Base-by-base conservation (phyloP, 2,888 invertebrate genomes). In the Caenorhabditis sp. region DNA sequence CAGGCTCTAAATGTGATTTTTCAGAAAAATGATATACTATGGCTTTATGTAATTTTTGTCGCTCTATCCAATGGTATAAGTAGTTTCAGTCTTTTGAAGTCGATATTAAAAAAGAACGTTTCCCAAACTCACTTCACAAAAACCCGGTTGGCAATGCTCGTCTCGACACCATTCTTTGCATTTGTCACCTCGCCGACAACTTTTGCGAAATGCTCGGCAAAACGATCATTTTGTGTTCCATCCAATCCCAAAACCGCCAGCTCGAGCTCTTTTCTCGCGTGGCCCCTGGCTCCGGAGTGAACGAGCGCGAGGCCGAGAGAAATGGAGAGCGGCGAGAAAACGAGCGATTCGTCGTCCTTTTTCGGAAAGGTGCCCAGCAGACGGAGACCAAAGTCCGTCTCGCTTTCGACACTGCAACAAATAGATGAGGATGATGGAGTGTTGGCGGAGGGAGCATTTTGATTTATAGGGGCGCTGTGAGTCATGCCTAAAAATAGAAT, bases 261-360 rank as follows among this genome's bases (percentile, higher is more conserved):
- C 52, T 32, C 43, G 7, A 32, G 13, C 17, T 17, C 27, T 15
- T 56, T 53, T 43, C 45, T 7, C 45, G 2, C 24, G 15, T 3
- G 45, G 11, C 24, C 22, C 45, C 43, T 37, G 15, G 85, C 68
- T 15, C 83, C 82, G 17, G 66, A 70, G 50, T 85, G 85, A 32
- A 81, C 83, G 78, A 85, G 73, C 5, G 86, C 73, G 20, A 83
- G 32, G 7, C 76, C 84, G 22, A 79, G 63, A 8, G 78, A 43
- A 41, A 83, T 79, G 20, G 83, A 84, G 27, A 84, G 70, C n/a
- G 83, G 82, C 8, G 83, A 83, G 27, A 83, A 39, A 20, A 83
- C 75, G 9, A 58, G 39, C 9, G 76, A 77, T 6, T 53, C 56
- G 30, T 30, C n/a, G n/a, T n/a, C n/a, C n/a, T n/a, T n/a, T n/a